Evolutionary conservation across 2,113 vertebrate genomes (phyloP), one percentile per base, ranked within the genome.

Genomic region (Grammomys surdaster): DNA sequence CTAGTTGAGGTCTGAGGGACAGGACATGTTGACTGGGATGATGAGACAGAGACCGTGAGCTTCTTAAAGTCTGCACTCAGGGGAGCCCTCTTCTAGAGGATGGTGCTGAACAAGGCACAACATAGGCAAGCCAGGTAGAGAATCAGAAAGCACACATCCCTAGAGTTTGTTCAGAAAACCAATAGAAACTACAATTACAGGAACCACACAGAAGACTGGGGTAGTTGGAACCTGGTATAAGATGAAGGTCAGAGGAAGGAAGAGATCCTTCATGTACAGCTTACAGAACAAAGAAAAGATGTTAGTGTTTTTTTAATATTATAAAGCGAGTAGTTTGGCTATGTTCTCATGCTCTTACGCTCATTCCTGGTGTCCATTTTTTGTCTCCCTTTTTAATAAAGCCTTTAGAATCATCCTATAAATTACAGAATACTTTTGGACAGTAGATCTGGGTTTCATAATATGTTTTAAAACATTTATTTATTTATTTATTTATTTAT

Each of bases 371-470:
- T 43, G 40, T 24, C 36, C 24, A 26, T 17, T 65, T 73, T 54
- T 70, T 19, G 16, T 20, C 58, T 60, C 58, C 19, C 58, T n/a
- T 51, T 51, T 31, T 40, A 88, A 17, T n/a, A 13, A 85, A 87
- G 54, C 67, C n/a, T 88, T 89, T 31, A 90, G 19, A 92, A 88
- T 72, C 77, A 65, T 80, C 78, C 51, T 54, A n/a, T 72, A 33
- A 73, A 81, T 9, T 89, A 69, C 7, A 60, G 26, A 8, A 70
- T 19, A 70, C 28, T 69, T 86, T 91, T 65, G 26, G n/a, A 51
- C 14, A 92, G 58, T 40, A 89, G 70, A 65, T 4, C 14, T 67
- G 22, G 0, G 1, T 5, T 46, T 14, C n/a, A 63, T 63, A 43
- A 84, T 43, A 22, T 43, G 43, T 63, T 72, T 16, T 17, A 40